Evolutionary conservation across 1,140 invertebrate genomes (phyloP), one percentile per base, ranked within the genome.

Genomic region (Uloborus diversus): DNA sequence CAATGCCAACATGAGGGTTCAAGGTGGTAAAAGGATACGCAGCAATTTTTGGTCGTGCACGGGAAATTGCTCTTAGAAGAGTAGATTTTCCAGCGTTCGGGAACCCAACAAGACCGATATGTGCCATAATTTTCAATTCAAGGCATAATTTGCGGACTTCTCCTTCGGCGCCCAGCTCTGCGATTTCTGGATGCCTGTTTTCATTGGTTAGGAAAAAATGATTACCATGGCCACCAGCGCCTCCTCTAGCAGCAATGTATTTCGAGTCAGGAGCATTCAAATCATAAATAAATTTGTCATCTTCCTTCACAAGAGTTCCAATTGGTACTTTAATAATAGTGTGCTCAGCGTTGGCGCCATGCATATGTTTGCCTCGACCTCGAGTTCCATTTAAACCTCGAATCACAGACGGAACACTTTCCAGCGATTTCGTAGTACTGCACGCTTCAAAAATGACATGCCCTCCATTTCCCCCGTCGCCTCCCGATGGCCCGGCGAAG

Each of bases 81-180:
- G 97, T 96, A 83, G 96, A 98, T 88, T 99, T 99, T 1, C 97
- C 97, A 64, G 95, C 96, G 90, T 99, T 98, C 33, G 98, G 97
- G 87, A 97, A 93, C 1, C 97, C 97, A 84, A 98, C 93, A 84
- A 99, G 86, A 78, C 97, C 98, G 82, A 96, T 89, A 86, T 99
- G 93, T 3, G 98, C 98, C 91, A 99, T 97, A 42, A 93, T 94
- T 83, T 92, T 91, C 56, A 99, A 87, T 88, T 99, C 96, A 2
- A 99, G 84, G 1, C 88, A 86, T 84, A 94, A 96, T 35, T 86
- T 84, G 4, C 89, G 85, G 5, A 88, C 87, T 88, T 99, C 96
- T 3, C 97, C 98, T 11, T 84, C 37, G 0, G 93, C 97, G 1
- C 98, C 98, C 84, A 91, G 90, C 87, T 99, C 97, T 35, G 94